phyloP scores from a whole-genome alignment of 2,888 invertebrate genomes.

The Serrognathus titanus region DNA sequence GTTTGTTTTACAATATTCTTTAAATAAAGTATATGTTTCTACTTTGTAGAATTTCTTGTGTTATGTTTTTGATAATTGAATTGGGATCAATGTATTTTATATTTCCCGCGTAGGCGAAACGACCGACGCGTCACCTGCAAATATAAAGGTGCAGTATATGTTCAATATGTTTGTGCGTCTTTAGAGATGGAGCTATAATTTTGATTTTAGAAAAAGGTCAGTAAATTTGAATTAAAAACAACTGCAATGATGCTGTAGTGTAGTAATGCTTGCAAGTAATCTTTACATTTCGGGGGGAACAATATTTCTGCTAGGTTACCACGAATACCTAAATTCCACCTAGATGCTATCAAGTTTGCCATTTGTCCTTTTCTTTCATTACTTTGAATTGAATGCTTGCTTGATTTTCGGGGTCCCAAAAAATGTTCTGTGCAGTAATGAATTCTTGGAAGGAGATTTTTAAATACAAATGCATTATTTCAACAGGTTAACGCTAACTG shows the following conservation, averaged over 20 bases:
- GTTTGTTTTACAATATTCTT: too few relatives aligned
- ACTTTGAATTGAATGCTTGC: constrained; percentile 1
- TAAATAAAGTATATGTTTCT: too few relatives aligned
- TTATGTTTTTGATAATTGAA: neutral
- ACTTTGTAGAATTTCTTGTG: too few relatives aligned
- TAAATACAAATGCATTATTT: constrained; percentile 6
- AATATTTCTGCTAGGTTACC: neutral
- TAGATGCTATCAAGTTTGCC: neutral
- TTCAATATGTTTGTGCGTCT: constrained; percentile 45
- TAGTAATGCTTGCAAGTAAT: constrained; percentile 8
- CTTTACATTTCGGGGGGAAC: neutral
- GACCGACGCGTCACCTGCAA: constrained; percentile 28
- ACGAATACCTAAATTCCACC: neutral
- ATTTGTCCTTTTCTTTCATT: constrained; percentile 12
- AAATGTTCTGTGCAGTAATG: constrained; percentile 6
- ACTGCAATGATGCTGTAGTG: constrained; percentile 13
- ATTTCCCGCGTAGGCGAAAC: neutral
- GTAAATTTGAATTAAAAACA: constrained; percentile 45
- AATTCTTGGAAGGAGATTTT: neutral
- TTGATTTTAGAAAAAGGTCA: constrained; percentile 46
- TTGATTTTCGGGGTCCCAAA: constrained; percentile 2
- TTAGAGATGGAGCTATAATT: constrained; percentile 50
- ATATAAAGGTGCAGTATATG: constrained; percentile 30
- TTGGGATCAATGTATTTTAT: neutral
- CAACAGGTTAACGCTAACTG: constrained; percentile 7